A percentile compares a stretch with the other conserved stretches of the same genome.
These are phyloP conservation scores for Pithecia hirsuta DNA, from an alignment of 2,797 vertebrate species.

Conservation along the genomic window DNA sequence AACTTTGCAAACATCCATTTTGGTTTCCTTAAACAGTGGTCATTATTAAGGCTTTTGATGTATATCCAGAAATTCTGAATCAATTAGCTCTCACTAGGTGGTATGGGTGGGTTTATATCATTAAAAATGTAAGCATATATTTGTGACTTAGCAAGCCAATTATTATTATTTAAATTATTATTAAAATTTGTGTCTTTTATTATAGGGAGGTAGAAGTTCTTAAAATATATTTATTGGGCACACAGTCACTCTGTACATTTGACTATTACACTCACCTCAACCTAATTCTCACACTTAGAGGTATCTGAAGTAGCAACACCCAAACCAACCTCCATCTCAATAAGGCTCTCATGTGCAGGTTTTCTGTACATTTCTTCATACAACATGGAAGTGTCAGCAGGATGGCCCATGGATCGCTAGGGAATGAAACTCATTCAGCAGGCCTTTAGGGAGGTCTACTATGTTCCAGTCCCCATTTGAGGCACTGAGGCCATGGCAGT, in stretches of 20 bases:
- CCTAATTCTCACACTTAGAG: background rate
- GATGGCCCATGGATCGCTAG: too few relatives aligned
- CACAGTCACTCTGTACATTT: background rate
- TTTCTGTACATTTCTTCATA: background rate
- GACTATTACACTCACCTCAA: background rate
- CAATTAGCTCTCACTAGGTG: background rate
- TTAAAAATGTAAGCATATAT: background rate
- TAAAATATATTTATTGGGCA: background rate
- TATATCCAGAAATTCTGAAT: background rate
- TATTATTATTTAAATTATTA: background rate
- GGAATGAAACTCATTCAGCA: background rate
- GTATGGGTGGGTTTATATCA: background rate
- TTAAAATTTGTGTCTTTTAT: background rate
- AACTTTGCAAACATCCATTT: background rate
- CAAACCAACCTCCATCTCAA: background rate
- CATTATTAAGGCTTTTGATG: background rate
- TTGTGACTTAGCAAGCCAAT: background rate
- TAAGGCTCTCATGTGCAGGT: rapidly evolving
- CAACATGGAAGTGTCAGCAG: background rate
- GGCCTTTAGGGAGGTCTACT: background rate
- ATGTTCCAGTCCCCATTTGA: too few relatives aligned
- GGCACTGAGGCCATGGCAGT: background rate
- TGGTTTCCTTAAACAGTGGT: background rate
- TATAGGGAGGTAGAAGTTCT: background rate
- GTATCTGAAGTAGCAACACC: background rate